Evolutionary conservation across 2,888 invertebrate genomes (phyloP).

Genomic region (Drosophila macrothrix): DNA sequence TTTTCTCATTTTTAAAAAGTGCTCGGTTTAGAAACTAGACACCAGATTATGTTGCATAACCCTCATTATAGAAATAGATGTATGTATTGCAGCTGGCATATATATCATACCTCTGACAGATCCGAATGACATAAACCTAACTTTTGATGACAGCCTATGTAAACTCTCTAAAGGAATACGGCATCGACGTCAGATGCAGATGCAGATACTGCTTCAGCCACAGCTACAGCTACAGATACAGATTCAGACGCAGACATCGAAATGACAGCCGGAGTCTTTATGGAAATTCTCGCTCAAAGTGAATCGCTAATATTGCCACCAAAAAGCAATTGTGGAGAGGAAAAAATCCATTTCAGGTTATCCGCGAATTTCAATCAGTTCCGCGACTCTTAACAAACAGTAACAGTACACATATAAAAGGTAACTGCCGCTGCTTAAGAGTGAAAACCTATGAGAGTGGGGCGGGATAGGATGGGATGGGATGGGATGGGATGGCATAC

Average conservation of each 20-base stretch:
- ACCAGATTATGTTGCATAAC: neutral
- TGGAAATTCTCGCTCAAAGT: conserved; percentile 61
- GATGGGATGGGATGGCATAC: conserved; percentile 15
- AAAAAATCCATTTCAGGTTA: conserved; percentile 83
- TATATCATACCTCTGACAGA: neutral
- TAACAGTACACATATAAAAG: conserved; percentile 18
- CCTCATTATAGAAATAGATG: neutral
- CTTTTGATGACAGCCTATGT: neutral
- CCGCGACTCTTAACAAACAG: conserved; percentile 69
- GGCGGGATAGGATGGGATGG: neutral
- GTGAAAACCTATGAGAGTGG: conserved; percentile 52
- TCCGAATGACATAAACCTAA: neutral
- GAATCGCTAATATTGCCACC: conserved; percentile 81
- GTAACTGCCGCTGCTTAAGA: conserved; percentile 9
- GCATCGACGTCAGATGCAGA: neutral
- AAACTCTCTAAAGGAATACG: neutral
- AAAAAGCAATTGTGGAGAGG: conserved; percentile 83
- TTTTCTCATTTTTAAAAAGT: neutral
- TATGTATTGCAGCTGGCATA: neutral
- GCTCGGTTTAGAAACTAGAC: neutral
- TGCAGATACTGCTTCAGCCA: neutral
- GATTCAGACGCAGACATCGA: neutral
- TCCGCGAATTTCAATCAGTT: conserved; percentile 84
- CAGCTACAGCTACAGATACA: neutral
- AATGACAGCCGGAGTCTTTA: conserved; percentile 3